Conservation (phyloP, 1,140 invertebrate genomes). For the Gryon sp. region DNA sequence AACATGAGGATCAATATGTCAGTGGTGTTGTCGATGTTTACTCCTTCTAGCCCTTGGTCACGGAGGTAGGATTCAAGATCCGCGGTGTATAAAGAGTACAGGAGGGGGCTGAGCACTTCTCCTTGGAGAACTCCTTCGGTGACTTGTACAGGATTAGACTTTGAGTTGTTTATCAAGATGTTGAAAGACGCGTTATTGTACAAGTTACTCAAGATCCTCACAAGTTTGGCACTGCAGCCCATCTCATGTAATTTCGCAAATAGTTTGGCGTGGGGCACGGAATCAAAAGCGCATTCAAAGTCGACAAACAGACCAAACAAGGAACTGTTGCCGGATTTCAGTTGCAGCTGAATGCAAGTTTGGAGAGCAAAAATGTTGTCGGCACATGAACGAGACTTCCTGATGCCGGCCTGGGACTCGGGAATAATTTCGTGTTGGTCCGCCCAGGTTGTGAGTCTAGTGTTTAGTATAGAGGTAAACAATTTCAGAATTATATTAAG, state of each 20-base stretch:
- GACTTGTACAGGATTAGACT: not conserved
- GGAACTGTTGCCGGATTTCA: not conserved
- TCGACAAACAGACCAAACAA: not conserved
- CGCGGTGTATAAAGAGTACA: not conserved
- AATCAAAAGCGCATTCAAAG: not conserved
- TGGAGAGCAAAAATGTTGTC: not conserved
- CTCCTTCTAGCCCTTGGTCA: not conserved
- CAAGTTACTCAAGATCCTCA: not conserved
- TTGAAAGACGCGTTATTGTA: not conserved
- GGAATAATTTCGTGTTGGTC: not conserved
- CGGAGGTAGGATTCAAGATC: not conserved
- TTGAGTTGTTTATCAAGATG: not conserved
- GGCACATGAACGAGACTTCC: not conserved
- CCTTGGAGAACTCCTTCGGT: not conserved
- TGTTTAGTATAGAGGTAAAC: not conserved
- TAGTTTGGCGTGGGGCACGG: not conserved
- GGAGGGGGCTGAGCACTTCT: not conserved
- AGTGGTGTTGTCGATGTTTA: not conserved
- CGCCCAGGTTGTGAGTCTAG: not conserved
- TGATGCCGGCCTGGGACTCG: not conserved
- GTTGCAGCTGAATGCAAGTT: not conserved
- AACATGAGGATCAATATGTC: not conserved
- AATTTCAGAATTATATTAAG: too few relatives aligned
- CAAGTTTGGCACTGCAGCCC: not conserved
- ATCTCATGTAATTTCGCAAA: not conserved